These are phyloP conservation scores for Aix galericulata DNA, from an alignment of 2,113 vertebrate species.

Conservation along the genomic window DNA sequence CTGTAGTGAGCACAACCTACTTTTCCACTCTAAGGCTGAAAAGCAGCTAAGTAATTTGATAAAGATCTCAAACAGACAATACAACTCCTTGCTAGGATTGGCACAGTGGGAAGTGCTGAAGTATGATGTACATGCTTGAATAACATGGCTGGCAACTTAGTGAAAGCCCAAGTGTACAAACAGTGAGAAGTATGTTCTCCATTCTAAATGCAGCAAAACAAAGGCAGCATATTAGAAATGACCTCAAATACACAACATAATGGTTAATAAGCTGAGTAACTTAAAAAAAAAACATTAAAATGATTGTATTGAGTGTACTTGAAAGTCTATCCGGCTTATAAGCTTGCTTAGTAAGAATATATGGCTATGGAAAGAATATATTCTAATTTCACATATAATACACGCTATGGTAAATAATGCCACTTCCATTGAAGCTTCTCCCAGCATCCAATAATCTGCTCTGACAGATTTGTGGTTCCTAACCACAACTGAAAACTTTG, in stretches of 20 bases:
- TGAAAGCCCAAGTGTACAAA: neutral
- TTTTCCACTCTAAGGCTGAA: neutral
- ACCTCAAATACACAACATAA: neutral
- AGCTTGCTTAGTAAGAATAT: neutral
- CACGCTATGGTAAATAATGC: neutral
- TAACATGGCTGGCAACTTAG: neutral
- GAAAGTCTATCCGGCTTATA: neutral
- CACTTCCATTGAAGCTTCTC: neutral
- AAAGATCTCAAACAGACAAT: neutral
- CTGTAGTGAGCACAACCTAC: neutral
- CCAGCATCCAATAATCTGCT: neutral
- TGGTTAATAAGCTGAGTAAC: neutral
- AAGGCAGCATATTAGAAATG: neutral
- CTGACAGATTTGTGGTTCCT: neutral
- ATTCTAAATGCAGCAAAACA: neutral
- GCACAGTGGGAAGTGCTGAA: neutral
- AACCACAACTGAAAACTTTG: neutral
- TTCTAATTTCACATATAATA: neutral
- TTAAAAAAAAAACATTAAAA: neutral
- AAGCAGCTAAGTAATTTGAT: neutral
- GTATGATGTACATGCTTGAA: neutral
- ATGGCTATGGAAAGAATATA: neutral
- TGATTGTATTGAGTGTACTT: neutral
- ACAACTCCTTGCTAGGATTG: neutral
- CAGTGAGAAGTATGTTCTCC: neutral